A percentile compares a stretch with the other conserved stretches of the same genome.
These are phyloP conservation scores for Brachyhypopomus gauderio DNA, from an alignment of 2,113 vertebrate genomes.

Conservation along the genomic window DNA sequence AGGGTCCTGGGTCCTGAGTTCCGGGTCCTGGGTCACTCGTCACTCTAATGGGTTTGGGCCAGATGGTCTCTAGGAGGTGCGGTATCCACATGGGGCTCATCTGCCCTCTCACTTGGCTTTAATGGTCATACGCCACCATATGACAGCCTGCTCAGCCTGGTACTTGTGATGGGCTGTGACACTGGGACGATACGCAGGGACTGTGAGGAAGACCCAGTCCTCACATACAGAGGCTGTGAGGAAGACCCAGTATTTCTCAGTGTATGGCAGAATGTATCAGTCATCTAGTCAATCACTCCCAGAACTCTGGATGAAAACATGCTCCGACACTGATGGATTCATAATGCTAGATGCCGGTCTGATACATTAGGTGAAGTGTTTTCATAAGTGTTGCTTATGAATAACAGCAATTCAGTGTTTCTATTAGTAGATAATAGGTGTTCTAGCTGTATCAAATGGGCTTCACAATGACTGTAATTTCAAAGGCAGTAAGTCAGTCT, in stretches of 20 bases:
- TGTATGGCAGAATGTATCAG: too few species aligned
- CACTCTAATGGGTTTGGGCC: constrained; percentile 42
- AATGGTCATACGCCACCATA: constrained; percentile 28
- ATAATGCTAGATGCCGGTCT: neutral
- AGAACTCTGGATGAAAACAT: neutral
- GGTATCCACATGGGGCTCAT: constrained; percentile 17
- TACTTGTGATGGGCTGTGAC: neutral
- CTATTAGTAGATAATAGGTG: too few species aligned
- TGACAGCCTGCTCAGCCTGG: neutral
- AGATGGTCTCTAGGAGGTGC: neutral
- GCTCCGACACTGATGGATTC: constrained; percentile 1
- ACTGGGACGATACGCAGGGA: neutral
- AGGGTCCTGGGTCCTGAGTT: constrained; percentile 9
- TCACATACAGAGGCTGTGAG: neutral
- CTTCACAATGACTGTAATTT: too few species aligned
- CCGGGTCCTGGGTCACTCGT: too few species aligned
- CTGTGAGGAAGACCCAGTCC: neutral
- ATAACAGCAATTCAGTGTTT: too few species aligned
- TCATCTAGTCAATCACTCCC: neutral
- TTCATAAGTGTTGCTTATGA: too few species aligned
- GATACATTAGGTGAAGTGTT: neutral
- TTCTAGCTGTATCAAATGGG: too few species aligned
- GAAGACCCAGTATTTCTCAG: neutral
- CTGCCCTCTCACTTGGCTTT: constrained; percentile 36
- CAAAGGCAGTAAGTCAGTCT: too few species aligned